phyloP scores from a whole-genome alignment of 2,797 vertebrate species.

The Tenualosa thibaudeaui region DNA sequence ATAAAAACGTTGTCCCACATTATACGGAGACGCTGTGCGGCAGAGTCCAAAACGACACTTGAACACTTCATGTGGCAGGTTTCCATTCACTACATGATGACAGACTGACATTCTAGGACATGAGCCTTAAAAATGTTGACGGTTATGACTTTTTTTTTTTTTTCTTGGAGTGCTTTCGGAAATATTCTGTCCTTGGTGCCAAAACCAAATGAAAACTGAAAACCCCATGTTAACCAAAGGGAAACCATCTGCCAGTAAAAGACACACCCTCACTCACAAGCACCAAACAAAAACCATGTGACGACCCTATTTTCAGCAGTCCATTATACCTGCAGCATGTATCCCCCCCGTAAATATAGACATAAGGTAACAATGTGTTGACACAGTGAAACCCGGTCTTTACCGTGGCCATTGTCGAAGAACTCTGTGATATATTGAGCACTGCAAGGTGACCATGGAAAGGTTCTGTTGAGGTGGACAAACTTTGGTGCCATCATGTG shows the following conservation, averaged over 20 bases:
- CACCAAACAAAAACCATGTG: conserved; percentile 26
- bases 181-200: conserved; percentile 31
- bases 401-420: conserved; percentile 93
- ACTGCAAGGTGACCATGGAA: conserved; percentile 96
- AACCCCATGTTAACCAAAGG: conserved; percentile 40
- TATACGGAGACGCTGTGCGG: conserved; percentile 41
- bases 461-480: conserved; percentile 83
- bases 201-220: conserved; percentile 44
- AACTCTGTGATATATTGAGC: conserved; percentile 92
- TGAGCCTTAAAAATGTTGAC: conserved; percentile 41
- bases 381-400: conserved; percentile 36
- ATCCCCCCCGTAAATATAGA: not conserved
- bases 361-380: conserved; percentile 3
- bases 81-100: conserved; percentile 45
- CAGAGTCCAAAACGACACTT: conserved; percentile 43
- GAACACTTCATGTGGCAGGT: conserved; percentile 32
- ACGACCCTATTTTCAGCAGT: not conserved
- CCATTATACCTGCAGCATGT: conserved; percentile 7
- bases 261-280: conserved; percentile 27
- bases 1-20: conserved; percentile 50
- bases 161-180: conserved; percentile 33
- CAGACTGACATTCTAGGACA: conserved; percentile 41
- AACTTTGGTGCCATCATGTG: conserved; percentile 92
- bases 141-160: conserved; percentile 30
- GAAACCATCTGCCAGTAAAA: conserved; percentile 43